Evolutionary conservation across 2,888 invertebrate genomes (phyloP), one percentile per base, ranked within the genome.

Genomic region (Helobdella robusta): DNA sequence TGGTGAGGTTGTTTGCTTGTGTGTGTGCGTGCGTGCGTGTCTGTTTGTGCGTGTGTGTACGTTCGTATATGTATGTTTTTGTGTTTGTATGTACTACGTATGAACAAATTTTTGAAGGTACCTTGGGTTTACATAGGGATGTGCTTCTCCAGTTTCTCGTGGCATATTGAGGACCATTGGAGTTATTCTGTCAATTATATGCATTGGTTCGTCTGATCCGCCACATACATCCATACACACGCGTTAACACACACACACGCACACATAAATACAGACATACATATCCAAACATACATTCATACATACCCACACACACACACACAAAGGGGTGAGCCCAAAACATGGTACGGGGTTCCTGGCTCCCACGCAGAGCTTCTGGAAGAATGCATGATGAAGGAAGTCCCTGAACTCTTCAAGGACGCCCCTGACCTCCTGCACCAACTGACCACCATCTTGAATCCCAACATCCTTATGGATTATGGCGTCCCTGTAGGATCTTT

Each of bases 131-230:
- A 99, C 79, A 97, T 99, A 54, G 98, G 98, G 52, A 99, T 99
- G 98, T 97, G 95, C 78, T 99, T 98, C 81, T 91, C 95, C 1
- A 93, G 97, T 1, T 98, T 98, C 80, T 97, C 97, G 79, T 99
- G 98, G 98, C 98, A 99, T 82, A 98, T 94, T 74, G 98, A 98
- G 81, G 98, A 98, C 78, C 98, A 98, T 78, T 98, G 98, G 98
- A 95, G 94, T 76, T 98, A 97, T 79, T 95, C 95, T 20, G 95
- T 98, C 75, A 99, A 99, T 81, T 98, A 98, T 79, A 82, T 97
- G 71, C 98, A 98, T 78, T 97, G 97, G 97, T 83, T 72, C 73
- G 74, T 68, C 54, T 32, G 3, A 50, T n/a, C 50, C 50, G 6
- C 28, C 11, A 54, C 30, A 8, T 50, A 11, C 52, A 20, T 50